Percentiles rank a stretch among this genome's conserved stretches.
These are phyloP conservation scores for Iguana delicatissima DNA, from an alignment of 2,797 vertebrate genomes.

Conservation along the genomic window DNA sequence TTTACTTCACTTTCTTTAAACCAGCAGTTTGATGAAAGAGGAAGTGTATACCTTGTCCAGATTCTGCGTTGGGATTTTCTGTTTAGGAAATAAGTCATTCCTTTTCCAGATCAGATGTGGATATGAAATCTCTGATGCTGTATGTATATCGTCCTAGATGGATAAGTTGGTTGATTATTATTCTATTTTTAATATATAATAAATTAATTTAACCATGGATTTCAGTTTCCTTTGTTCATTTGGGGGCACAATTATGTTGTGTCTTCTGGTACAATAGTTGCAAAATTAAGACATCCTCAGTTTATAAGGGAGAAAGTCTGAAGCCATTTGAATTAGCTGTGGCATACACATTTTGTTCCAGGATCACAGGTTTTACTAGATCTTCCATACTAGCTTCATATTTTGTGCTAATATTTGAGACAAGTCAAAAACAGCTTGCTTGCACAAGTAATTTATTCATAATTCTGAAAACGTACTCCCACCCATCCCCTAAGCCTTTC, in stretches of 20 bases:
- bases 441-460: not conserved
- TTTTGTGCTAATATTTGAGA: not conserved
- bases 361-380: not conserved
- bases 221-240: not conserved
- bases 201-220: not conserved
- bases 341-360: not conserved
- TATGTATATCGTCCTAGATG: not conserved
- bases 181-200: not conserved
- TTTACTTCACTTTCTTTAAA: not conserved
- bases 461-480: not conserved
- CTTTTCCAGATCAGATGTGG: not conserved
- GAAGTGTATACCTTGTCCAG: not conserved
- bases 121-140: not conserved
- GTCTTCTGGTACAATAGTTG: not conserved
- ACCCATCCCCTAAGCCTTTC: not conserved
- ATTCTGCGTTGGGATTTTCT: not conserved
- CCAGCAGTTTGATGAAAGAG: not conserved
- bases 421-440: not conserved
- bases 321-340: not conserved
- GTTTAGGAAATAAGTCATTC: not conserved
- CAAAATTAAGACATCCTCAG: not conserved
- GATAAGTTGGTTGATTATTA: not conserved
- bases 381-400: not conserved
- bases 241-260: not conserved
- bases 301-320: not conserved